These are phyloP conservation scores for Sthenelais limicola DNA, from an alignment of 2,888 invertebrate species.

Conservation along the genomic window DNA sequence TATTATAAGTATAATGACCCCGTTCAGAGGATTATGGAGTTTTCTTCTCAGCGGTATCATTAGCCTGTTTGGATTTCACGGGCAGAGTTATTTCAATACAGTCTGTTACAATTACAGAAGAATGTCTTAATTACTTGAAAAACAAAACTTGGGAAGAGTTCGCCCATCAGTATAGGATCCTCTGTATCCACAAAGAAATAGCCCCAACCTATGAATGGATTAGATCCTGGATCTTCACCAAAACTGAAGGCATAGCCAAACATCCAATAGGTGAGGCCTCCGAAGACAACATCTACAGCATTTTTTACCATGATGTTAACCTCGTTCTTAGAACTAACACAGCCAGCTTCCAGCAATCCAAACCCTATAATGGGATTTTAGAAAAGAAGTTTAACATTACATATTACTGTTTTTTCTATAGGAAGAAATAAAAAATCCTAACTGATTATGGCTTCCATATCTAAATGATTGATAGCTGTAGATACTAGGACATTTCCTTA, in stretches of 20 bases:
- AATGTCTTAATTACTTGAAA: slow-evolving; percentile 17
- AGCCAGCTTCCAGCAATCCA: slow-evolving; percentile 93
- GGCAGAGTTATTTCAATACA: background rate
- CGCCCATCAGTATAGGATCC: background rate
- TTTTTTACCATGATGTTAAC: slow-evolving; percentile 99
- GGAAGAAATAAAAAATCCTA: no score
- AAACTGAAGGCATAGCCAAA: slow-evolving; percentile 95
- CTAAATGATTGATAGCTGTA: background rate
- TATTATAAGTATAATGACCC: background rate
- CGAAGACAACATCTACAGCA: slow-evolving; percentile 93
- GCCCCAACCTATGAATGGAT: slow-evolving; percentile 60
- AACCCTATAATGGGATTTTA: slow-evolving; percentile 78
- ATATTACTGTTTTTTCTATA: no score
- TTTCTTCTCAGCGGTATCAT: background rate
- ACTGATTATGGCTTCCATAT: background rate
- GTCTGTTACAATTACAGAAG: background rate
- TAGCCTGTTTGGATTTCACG: background rate
- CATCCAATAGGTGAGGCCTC: slow-evolving; percentile 94
- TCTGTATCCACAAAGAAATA: slow-evolving; percentile 70
- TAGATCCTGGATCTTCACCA: slow-evolving; percentile 70
- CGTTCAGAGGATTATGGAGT: background rate
- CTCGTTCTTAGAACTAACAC: slow-evolving; percentile 85
- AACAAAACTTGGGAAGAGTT: slow-evolving; percentile 19
- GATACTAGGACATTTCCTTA: background rate
- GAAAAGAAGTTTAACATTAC: background rate